Conservation (phyloP, 2,888 invertebrate species). For the Azorinus chamasolen region DNA sequence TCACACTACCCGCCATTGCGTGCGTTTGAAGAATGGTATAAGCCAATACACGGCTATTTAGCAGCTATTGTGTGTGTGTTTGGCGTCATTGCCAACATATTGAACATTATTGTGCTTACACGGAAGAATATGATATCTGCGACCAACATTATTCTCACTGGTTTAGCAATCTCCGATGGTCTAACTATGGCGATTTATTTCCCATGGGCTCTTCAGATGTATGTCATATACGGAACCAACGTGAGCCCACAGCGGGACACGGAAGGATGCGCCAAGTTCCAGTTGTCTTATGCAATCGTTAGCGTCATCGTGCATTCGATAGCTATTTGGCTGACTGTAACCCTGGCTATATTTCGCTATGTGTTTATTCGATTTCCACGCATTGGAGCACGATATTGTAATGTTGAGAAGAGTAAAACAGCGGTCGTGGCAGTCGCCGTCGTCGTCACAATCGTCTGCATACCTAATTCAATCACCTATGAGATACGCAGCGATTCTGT, state of each 20-base stretch:
- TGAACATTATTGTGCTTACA: slow-evolving; percentile 96
- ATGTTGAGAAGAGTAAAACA: slow-evolving; percentile 92
- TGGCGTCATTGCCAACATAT: slow-evolving; percentile 95
- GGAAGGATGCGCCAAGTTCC: slow-evolving; percentile 83
- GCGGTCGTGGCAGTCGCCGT: slow-evolving; percentile 90
- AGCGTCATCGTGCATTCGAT: slow-evolving; percentile 96
- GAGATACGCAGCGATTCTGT: slow-evolving; percentile 85
- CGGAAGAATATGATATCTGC: slow-evolving; percentile 95
- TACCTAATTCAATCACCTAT: slow-evolving; percentile 87
- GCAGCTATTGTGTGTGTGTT: slow-evolving; percentile 95
- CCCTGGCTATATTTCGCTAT: slow-evolving; percentile 97
- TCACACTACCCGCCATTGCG: slow-evolving; percentile 55
- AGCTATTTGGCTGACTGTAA: slow-evolving; percentile 97
- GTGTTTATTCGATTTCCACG: slow-evolving; percentile 89
- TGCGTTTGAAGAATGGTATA: slow-evolving; percentile 72
- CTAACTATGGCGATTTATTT: slow-evolving; percentile 96
- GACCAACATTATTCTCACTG: slow-evolving; percentile 95
- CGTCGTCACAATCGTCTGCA: slow-evolving; percentile 82
- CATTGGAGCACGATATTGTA: slow-evolving; percentile 93
- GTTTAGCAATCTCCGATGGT: slow-evolving; percentile 95
- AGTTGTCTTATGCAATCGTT: slow-evolving; percentile 94
- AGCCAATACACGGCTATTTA: slow-evolving; percentile 92
- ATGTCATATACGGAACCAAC: slow-evolving; percentile 77
- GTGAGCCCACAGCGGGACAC: slow-evolving; percentile 77
- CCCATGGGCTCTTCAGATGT: slow-evolving; percentile 91